Evolutionary conservation across 2,113 vertebrate species (phyloP).

Genomic region (Antechinus stuartii): DNA sequence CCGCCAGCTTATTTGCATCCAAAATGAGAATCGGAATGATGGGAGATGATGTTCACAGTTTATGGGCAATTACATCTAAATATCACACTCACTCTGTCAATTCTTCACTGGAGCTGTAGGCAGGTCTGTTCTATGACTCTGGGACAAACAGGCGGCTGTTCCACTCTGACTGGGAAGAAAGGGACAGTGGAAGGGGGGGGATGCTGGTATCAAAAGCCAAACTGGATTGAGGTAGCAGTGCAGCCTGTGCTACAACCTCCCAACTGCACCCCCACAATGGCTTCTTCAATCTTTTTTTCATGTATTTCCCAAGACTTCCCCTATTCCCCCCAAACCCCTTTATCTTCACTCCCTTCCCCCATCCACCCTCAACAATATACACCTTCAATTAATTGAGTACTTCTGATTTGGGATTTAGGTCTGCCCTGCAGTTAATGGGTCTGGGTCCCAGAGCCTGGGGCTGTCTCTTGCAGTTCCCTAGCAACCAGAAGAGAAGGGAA

Average conservation of each 20-base stretch:
- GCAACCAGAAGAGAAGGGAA: constrained; percentile 84
- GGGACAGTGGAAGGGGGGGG: background rate
- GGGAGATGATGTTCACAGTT: constrained; percentile 53
- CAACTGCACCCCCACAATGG: background rate
- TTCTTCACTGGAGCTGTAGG: constrained; percentile 19
- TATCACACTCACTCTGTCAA: background rate
- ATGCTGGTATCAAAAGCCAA: background rate
- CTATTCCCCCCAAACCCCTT: background rate
- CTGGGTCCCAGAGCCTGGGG: constrained; percentile 74
- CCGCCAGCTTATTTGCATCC: constrained; percentile 46
- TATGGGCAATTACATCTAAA: constrained; percentile 52
- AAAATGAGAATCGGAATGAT: constrained; percentile 47
- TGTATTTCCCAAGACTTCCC: constrained; percentile 49
- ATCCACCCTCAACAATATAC: constrained; percentile 30
- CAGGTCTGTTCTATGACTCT: background rate
- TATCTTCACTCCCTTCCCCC: background rate
- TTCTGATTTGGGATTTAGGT: constrained; percentile 72
- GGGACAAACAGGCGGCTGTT: background rate
- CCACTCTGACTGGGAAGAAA: background rate
- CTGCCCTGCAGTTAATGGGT: constrained; percentile 69
- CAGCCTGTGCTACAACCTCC: background rate
- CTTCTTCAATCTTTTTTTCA: constrained; percentile 9
- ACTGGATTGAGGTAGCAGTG: background rate
- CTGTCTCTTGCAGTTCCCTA: constrained; percentile 84
- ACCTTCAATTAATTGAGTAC: constrained; percentile 76